A percentile compares a stretch with the other conserved stretches of the same genome.
These are phyloP conservation scores for Gisinianus flammeolus DNA, from an alignment of 2,888 invertebrate species.

Conservation along the genomic window DNA sequence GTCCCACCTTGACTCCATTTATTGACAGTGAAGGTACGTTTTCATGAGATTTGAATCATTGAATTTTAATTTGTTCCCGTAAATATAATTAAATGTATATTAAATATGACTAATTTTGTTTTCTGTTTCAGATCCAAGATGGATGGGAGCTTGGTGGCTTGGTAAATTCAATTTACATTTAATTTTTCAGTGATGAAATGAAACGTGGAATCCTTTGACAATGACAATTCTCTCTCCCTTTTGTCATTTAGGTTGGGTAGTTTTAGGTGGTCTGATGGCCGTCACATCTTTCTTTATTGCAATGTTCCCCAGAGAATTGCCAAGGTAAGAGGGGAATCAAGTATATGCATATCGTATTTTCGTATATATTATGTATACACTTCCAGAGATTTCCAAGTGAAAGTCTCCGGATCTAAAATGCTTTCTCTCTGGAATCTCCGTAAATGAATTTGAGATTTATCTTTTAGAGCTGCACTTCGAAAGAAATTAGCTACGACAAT, in stretches of 20 bases:
- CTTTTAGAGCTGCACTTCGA: constrained; percentile 39
- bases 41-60: background rate
- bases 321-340: constrained; percentile 59
- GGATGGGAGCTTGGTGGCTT: constrained; percentile 81
- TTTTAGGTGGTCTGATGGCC: constrained; percentile 67
- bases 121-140: constrained; percentile 65
- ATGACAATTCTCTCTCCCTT: background rate
- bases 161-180: constrained; percentile 62
- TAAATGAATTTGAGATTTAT: too few relatives aligned
- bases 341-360: background rate
- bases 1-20: constrained; percentile 68
- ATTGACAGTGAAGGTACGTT: constrained; percentile 61
- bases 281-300: constrained; percentile 70
- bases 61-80: background rate
- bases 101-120: background rate
- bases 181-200: background rate
- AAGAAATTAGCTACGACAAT: constrained; percentile 44
- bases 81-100: background rate
- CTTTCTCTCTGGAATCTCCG: too few relatives aligned
- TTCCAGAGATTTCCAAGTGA: too few relatives aligned
- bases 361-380: background rate
- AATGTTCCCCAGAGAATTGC: constrained; percentile 69
- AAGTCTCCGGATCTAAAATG: too few relatives aligned
- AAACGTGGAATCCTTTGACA: background rate
- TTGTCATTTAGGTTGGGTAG: constrained; percentile 61